These are phyloP conservation scores for Tricholauxania praeusta DNA, from an alignment of 2,888 invertebrate genomes.

Conservation along the genomic window DNA sequence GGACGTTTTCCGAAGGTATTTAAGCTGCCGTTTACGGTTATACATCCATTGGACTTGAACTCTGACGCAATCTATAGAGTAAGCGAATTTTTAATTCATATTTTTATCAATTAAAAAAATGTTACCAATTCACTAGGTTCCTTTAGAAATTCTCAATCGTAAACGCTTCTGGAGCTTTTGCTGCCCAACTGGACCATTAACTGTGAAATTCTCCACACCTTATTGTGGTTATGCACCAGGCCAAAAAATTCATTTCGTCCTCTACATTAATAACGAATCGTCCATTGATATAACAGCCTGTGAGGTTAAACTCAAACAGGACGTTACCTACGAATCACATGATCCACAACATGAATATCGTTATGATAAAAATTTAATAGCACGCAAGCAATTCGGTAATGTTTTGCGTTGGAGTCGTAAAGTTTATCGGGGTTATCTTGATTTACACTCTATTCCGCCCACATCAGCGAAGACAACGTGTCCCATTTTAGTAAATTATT, in stretches of 20 bases:
- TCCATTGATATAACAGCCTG: constrained; percentile 76
- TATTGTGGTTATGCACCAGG: constrained; percentile 82
- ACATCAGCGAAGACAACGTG: constrained; percentile 77
- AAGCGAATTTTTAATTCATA: constrained; percentile 51
- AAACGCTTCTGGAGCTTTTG: constrained; percentile 67
- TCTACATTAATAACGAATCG: constrained; percentile 82
- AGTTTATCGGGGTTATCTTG: constrained; percentile 74
- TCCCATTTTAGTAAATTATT: constrained; percentile 80
- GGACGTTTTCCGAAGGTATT: constrained; percentile 88
- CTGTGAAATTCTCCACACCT: constrained; percentile 70
- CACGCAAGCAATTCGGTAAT: constrained; percentile 70
- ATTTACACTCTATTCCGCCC: constrained; percentile 80
- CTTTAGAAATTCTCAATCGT: constrained; percentile 64
- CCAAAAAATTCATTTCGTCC: constrained; percentile 77
- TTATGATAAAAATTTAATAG: constrained; percentile 64
- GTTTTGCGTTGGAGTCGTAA: constrained; percentile 73
- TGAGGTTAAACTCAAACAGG: constrained; percentile 76
- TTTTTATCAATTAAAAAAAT: background rate
- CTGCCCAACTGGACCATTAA: constrained; percentile 65
- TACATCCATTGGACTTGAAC: constrained; percentile 85
- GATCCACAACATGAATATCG: constrained; percentile 66
- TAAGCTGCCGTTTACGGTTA: constrained; percentile 83
- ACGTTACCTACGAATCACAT: constrained; percentile 67
- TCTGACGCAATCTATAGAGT: constrained; percentile 77
- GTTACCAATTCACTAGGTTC: constrained; percentile 55